phyloP scores from a whole-genome alignment of 2,113 vertebrate species.

The Okapia johnstoni region DNA sequence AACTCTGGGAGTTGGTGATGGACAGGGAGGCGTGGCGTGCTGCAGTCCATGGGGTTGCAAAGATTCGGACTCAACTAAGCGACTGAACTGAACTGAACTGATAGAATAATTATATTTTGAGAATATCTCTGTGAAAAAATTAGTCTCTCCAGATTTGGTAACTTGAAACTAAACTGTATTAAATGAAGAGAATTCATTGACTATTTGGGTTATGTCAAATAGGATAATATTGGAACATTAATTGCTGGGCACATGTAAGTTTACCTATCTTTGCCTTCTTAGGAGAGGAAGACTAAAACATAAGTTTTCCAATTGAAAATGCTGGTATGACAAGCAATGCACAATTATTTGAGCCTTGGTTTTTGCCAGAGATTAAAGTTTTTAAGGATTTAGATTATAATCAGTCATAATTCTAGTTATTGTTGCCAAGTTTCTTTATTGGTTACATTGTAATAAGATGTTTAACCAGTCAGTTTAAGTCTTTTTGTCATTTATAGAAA shows the following conservation, averaged over 20 bases:
- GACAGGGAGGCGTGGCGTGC: no score
- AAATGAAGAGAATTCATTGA: not conserved
- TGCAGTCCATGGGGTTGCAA: no score
- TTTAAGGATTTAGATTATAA: not conserved
- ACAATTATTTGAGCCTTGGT: not conserved
- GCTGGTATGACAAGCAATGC: not conserved
- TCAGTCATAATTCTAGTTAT: not conserved
- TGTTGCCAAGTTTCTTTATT: not conserved
- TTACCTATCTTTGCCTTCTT: not conserved
- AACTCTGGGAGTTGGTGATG: no score
- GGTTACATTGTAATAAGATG: not conserved
- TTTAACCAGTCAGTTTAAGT: not conserved
- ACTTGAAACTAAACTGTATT: not conserved
- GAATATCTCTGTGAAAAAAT: not conserved
- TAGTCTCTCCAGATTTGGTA: not conserved
- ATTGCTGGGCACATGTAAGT: not conserved
- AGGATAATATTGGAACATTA: not conserved
- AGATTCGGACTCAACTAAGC: no score
- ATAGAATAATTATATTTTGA: not conserved
- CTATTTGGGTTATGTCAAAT: not conserved
- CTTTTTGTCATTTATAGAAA: not conserved
- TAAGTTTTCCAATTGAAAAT: not conserved
- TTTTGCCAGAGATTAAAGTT: not conserved
- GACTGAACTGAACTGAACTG: no score
- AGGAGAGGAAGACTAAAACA: not conserved